These are phyloP conservation scores for Campaea margaritaria DNA, from an alignment of 2,888 invertebrate species.

Conservation along the genomic window DNA sequence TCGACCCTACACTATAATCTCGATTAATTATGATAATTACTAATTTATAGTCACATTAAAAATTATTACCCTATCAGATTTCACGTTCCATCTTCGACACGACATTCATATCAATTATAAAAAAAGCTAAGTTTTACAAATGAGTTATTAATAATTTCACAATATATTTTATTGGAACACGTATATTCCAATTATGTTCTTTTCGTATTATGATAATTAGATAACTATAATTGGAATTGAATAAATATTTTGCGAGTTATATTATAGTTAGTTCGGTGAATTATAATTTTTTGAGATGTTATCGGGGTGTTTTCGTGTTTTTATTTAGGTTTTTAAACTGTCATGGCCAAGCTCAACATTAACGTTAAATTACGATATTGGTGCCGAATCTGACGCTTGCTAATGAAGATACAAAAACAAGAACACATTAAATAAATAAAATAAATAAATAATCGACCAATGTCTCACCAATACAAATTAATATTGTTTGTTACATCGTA, in stretches of 20 bases:
- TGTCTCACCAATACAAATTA: too few species aligned
- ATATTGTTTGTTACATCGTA: too few species aligned
- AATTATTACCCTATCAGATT: constrained; percentile 37
- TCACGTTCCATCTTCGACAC: constrained; percentile 31
- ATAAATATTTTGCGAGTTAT: constrained; percentile 19
- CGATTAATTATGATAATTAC: constrained; percentile 36
- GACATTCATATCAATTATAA: constrained; percentile 35
- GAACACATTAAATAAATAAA: too few species aligned
- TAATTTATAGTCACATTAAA: constrained; percentile 38
- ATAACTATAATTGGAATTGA: constrained; percentile 17
- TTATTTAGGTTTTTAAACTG: too few species aligned
- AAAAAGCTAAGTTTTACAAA: constrained; percentile 33
- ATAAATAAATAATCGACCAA: too few species aligned
- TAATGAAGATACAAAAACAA: too few species aligned
- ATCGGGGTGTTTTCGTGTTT: too few species aligned
- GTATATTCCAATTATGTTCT: constrained; percentile 32
- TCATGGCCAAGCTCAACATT: too few species aligned
- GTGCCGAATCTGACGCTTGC: too few species aligned
- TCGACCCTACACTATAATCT: constrained; percentile 25
- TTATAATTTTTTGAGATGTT: neutral
- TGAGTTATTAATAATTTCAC: constrained; percentile 28
- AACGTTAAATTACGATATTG: too few species aligned
- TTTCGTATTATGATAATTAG: constrained; percentile 24
- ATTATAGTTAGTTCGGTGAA: neutral
- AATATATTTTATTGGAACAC: constrained; percentile 27